phyloP scores from a whole-genome alignment of 2,888 invertebrate genomes.

The Ceratothoa steindachneri region DNA sequence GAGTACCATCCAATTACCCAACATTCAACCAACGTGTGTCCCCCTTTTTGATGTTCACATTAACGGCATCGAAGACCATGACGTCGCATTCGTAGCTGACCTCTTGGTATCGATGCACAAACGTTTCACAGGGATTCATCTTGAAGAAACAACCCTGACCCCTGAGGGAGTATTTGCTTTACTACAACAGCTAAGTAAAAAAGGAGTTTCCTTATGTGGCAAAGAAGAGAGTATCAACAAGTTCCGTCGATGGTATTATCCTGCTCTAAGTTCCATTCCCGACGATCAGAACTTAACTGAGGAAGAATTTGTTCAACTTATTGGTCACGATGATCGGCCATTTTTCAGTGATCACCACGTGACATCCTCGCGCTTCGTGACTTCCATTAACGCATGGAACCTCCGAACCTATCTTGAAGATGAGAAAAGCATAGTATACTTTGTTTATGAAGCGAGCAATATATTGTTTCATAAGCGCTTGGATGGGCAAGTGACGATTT shows the following conservation, averaged over 20 bases:
- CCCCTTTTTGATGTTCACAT: conserved; percentile 38
- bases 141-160: conserved; percentile 34
- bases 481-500: conserved; percentile 26
- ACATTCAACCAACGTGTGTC: conserved; percentile 18
- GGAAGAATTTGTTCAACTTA: conserved; percentile 19
- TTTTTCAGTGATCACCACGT: conserved; percentile 41
- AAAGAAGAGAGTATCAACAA: conserved; percentile 21
- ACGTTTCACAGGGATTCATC: conserved; percentile 39
- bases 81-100: conserved; percentile 24
- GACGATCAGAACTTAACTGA: conserved; percentile 16
- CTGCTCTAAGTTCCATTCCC: conserved; percentile 22
- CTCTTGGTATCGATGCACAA: conserved; percentile 29
- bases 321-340: conserved; percentile 42
- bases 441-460: conserved; percentile 34
- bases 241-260: conserved; percentile 43
- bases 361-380: conserved; percentile 27
- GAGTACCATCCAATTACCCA: conserved; percentile 6
- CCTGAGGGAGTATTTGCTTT: conserved; percentile 40
- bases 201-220: conserved; percentile 24
- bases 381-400: conserved; percentile 38
- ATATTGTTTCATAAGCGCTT: conserved; percentile 31
- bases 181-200: conserved; percentile 34
- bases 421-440: conserved; percentile 26
- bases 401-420: conserved; percentile 37
- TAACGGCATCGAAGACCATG: conserved; percentile 14